Base-by-base conservation (phyloP, 2,797 vertebrate species). In the Rhabdophis nuchalis region DNA sequence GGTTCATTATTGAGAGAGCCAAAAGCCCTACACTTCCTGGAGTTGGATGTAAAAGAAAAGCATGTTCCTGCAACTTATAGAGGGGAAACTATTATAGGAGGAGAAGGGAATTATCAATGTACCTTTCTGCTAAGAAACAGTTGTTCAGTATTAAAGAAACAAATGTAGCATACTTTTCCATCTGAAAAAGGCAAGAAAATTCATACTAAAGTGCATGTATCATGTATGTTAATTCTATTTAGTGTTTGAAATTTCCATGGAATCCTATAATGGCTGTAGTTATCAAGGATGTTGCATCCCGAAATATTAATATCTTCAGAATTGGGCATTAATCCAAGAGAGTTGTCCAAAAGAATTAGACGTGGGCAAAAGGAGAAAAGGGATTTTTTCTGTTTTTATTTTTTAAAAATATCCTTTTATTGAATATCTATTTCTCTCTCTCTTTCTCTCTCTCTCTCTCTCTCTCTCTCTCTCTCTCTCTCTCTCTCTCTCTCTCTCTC, bases 1-100 rank as follows among this genome's bases (percentile, higher is more conserved):
- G 87, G 32, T 85, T 92, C 88, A 32, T 52, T 92, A 64, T 85
- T 57, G 56, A 50, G 29, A 50, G 12, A 90, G 25, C 50, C 36
- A 90, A 64, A 53, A 87, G 52, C 88, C 50, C 32, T 46, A 46
- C 68, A 56, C n/a, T 93, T 93, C 89, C 89, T 88, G 72, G 85
- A 88, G 32, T 61, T 60, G 41, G 85, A 82, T 64, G 85, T 7
- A 82, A 87, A 23, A 90, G 88, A 93, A 87, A 85, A 68, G 64
- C 9, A 36, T 56, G 88, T 50, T 87, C 64, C 85, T 87, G 52
- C 88, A 82, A 86, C 11, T 68, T 88, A 88, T 64, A 52, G 32
- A 88, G 85, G 20, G 52, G 56, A 92, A 92, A 89, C 18, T 86
- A 41, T 68, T 10, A n/a, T 41, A 27, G 72, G 13, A 46, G 36